Conservation (phyloP, 2,888 invertebrate species). For the Acholoe squamosa region DNA sequence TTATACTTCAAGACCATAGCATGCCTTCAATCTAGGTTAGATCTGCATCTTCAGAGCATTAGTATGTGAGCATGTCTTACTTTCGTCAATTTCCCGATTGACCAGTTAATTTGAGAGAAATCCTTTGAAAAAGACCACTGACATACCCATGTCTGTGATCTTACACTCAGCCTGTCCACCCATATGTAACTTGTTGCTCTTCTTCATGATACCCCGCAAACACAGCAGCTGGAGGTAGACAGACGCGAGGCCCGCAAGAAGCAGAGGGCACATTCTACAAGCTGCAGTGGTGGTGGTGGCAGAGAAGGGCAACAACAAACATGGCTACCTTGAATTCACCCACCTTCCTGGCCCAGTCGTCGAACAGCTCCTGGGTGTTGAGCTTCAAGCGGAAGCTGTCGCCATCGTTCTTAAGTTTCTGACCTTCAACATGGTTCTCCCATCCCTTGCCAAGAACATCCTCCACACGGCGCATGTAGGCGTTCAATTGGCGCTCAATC, state of each 20-base stretch:
- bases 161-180: background rate
- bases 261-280: conserved; percentile 37
- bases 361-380: conserved; percentile 98
- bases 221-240: conserved; percentile 26
- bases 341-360: conserved; percentile 92
- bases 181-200: background rate
- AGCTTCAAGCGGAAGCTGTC: conserved; percentile 98
- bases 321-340: conserved; percentile 55
- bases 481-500: conserved; percentile 98
- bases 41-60: background rate
- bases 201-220: background rate
- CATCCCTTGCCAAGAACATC: conserved; percentile 99
- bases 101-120: background rate
- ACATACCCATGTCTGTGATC: no score
- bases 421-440: conserved; percentile 99
- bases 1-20: background rate
- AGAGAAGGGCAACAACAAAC: conserved; percentile 50
- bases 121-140: background rate
- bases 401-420: conserved; percentile 96
- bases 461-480: conserved; percentile 97
- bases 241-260: background rate
- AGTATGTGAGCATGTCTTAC: background rate
- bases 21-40: background rate
- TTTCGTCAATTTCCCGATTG: no score
- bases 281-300: conserved; percentile 25